A percentile compares a stretch with the other conserved stretches of the same genome.
These are phyloP conservation scores for Drosophila dunni DNA, from an alignment of 1,140 invertebrate genomes.

Conservation along the genomic window DNA sequence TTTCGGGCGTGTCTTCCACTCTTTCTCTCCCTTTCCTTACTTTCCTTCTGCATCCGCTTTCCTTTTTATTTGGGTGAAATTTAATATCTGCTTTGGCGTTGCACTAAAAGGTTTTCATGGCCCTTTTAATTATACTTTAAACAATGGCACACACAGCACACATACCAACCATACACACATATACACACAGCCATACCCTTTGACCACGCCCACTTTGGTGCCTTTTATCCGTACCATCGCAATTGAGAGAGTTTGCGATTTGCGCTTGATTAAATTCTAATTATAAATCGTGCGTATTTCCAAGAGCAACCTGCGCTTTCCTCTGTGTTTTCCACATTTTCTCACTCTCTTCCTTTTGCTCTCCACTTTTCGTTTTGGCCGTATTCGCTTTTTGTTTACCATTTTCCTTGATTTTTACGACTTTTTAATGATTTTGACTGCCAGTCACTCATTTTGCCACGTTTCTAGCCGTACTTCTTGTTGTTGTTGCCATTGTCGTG, in stretches of 20 bases:
- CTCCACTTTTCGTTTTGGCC: slow-evolving; percentile 9
- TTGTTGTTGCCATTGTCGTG: neutral
- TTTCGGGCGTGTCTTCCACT: slow-evolving; percentile 32
- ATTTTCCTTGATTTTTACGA: slow-evolving; percentile 79
- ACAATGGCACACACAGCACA: slow-evolving; percentile 58
- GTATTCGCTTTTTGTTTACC: slow-evolving; percentile 69
- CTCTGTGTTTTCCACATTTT: no score
- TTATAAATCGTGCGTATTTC: slow-evolving; percentile 82
- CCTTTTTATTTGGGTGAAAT: slow-evolving; percentile 51
- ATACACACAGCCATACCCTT: neutral
- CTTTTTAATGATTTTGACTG: slow-evolving; percentile 83
- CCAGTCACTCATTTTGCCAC: slow-evolving; percentile 81
- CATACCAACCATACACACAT: neutral
- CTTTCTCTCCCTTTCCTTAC: no score
- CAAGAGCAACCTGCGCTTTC: slow-evolving; percentile 9
- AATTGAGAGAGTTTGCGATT: slow-evolving; percentile 76
- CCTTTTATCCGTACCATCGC: neutral
- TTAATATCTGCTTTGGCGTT: slow-evolving; percentile 63
- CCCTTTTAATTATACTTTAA: slow-evolving; percentile 81
- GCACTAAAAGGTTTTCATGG: slow-evolving; percentile 76
- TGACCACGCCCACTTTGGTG: slow-evolving; percentile 40
- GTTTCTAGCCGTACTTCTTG: slow-evolving; percentile 31
- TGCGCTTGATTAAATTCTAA: slow-evolving; percentile 83
- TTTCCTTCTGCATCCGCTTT: slow-evolving; percentile 2
- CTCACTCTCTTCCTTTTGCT: neutral